Evolutionary conservation across 2,113 vertebrate species (phyloP), one percentile per base, ranked within the genome.

Genomic region (Eolophus roseicapilla): DNA sequence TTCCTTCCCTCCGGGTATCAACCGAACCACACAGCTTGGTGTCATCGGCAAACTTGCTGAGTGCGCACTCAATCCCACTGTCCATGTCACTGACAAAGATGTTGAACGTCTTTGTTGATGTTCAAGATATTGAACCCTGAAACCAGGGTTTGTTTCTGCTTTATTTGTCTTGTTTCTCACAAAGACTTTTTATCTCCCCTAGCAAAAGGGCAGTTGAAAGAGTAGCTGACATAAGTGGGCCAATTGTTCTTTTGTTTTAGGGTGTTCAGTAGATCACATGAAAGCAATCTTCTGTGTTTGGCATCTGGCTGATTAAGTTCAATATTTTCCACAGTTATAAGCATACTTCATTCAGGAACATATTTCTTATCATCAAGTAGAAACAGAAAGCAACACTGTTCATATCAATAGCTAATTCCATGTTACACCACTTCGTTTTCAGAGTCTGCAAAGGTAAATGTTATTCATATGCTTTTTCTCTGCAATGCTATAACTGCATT

Each of bases 251-350:
- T 97, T 96, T 95, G 80, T 95, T 95, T 81, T 73, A 95, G 80
- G 92, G 41, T 43, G 68, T 60, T 93, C 88, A 62, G 57, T 82
- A 94, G 52, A 87, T 79, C 78, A 84, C 85, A 89, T 60, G 89
- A 87, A 96, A 97, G 62, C 68, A 94, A 91, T 90, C 64, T 92
- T 92, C 71, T 96, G 49, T 93, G 77, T 79, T 96, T 94, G 89
- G 57, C 70, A 96, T 90, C 88, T 96, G 64, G 78, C 88, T 96
- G 68, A 93, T 93, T 75, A 88, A 95, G 59, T 93, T 94, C 49
- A 84, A 62, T 92, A 88, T 95, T 92, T 96, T 90, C 39, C 14
- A 81, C 6, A 3, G 75, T 95, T 94, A 86, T 55, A 91, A 77
- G 60, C 88, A 82, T 69, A 84, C 55, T 93, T 96, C 84, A 96